Conservation (phyloP, 2,888 invertebrate genomes). For the Unio pictorum region DNA sequence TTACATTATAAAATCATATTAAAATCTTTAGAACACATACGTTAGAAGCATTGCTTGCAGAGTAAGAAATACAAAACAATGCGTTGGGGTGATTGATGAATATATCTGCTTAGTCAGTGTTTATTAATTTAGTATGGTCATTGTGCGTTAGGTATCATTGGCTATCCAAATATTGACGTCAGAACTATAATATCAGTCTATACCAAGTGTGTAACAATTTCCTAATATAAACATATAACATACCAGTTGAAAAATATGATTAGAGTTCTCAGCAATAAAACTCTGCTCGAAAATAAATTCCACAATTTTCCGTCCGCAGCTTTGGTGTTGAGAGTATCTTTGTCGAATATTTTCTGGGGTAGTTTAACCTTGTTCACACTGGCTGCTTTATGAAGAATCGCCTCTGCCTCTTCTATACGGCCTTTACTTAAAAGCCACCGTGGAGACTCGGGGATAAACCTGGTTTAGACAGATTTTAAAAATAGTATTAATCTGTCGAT, state of each 20-base stretch:
- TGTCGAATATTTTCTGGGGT: conserved; percentile 33
- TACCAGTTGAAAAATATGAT: conserved; percentile 47
- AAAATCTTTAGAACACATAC: no score
- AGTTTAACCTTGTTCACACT: conserved; percentile 34
- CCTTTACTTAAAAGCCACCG: conserved; percentile 43
- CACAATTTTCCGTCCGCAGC: conserved; percentile 23
- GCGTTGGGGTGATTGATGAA: no score
- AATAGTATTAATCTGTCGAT: no score
- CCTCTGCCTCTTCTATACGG: conserved; percentile 36
- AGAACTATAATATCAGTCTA: no score
- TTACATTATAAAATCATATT: no score
- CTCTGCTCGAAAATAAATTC: conserved; percentile 34
- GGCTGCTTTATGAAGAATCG: conserved; percentile 38
- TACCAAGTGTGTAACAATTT: not conserved
- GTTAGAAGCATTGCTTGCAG: no score
- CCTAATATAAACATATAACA: not conserved
- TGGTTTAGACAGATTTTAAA: conserved; percentile 4
- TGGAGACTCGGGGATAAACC: conserved; percentile 49
- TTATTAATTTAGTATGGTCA: no score
- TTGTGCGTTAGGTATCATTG: no score
- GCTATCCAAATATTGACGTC: no score
- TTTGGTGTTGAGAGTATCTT: conserved; percentile 7
- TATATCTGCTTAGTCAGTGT: no score
- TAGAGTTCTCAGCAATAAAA: conserved; percentile 29
- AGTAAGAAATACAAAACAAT: no score